A percentile compares a stretch with the other conserved stretches of the same genome.
These are phyloP conservation scores for Sisyra nigra DNA, from an alignment of 2,888 invertebrate genomes.

Conservation along the genomic window DNA sequence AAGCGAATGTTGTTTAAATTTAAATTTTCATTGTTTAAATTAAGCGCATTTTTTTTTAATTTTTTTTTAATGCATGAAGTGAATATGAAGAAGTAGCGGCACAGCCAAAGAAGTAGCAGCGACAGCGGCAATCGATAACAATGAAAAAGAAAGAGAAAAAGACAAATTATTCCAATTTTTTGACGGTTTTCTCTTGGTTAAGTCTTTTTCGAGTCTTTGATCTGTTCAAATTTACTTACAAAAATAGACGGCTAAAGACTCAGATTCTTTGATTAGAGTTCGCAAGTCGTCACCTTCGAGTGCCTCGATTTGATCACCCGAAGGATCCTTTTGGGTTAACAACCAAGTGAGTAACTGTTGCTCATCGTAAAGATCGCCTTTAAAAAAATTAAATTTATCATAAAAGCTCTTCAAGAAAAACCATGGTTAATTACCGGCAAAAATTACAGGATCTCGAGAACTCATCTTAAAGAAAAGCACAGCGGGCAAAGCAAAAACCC, in stretches of 20 bases:
- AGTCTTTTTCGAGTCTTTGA: too few species aligned
- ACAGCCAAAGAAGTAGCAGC: too few species aligned
- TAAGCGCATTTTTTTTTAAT: too few species aligned
- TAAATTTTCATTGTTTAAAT: too few species aligned
- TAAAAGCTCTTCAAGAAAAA: conserved; percentile 1
- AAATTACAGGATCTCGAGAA: conserved; percentile 79
- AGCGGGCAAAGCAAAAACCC: conserved; percentile 81
- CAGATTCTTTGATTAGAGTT: conserved; percentile 59
- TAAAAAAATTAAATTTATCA: conserved; percentile 10
- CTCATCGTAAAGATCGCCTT: conserved; percentile 74
- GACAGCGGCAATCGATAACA: too few species aligned
- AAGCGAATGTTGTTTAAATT: background rate
- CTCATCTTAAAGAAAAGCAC: conserved; percentile 80
- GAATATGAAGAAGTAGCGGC: too few species aligned
- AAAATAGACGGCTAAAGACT: conserved; percentile 78
- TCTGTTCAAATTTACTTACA: too few species aligned
- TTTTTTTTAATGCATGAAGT: too few species aligned
- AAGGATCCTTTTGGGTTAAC: conserved; percentile 80
- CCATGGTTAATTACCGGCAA: conserved; percentile 55
- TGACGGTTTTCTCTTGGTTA: too few species aligned
- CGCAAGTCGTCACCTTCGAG: conserved; percentile 64
- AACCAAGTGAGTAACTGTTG: conserved; percentile 82
- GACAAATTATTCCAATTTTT: too few species aligned
- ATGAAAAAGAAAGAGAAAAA: too few species aligned
- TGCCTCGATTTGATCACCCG: conserved; percentile 80